Percentiles rank a stretch among this genome's conserved stretches.
Conservation (phyloP, 2,113 vertebrate genomes). For the Clupea harengus region DNA sequence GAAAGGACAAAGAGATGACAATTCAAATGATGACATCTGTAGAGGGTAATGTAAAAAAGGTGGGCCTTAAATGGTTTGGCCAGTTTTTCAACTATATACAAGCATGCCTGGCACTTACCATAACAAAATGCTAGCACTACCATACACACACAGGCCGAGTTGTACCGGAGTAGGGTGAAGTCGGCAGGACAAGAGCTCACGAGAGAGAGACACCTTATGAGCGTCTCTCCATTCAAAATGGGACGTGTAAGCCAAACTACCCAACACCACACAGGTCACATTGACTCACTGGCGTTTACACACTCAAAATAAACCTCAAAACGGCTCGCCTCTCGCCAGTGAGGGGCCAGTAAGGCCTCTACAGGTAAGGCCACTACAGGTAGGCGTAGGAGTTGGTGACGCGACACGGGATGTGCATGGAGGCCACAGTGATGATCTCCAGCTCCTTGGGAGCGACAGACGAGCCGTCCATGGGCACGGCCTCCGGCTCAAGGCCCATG, state of each 20-base stretch:
- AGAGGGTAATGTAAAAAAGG: not conserved
- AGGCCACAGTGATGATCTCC: conserved; percentile 93
- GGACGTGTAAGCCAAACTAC: not conserved
- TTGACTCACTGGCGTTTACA: not conserved
- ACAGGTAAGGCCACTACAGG: conserved; percentile 72
- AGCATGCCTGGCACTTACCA: not conserved
- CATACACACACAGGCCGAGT: not conserved
- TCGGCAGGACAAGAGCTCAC: not conserved
- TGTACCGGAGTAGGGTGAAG: not conserved
- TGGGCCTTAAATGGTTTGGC: not conserved
- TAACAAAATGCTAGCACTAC: not conserved
- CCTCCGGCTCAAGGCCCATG: conserved; percentile 64
- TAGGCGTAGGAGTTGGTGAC: conserved; percentile 96
- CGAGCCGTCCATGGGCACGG: conserved; percentile 40
- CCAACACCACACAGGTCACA: not conserved
- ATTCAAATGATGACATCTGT: not conserved
- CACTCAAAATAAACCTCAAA: not conserved
- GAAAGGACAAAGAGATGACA: not conserved
- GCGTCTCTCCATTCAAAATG: not conserved
- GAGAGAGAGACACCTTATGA: not conserved
- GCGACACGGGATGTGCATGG: conserved; percentile 95
- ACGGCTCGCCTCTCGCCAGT: not conserved
- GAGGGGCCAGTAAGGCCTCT: not conserved
- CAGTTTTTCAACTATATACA: conserved; percentile 3
- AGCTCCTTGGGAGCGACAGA: conserved; percentile 81